Evolutionary conservation across 2,797 vertebrate species (phyloP).

Genomic region (Adelosebastes latens): DNA sequence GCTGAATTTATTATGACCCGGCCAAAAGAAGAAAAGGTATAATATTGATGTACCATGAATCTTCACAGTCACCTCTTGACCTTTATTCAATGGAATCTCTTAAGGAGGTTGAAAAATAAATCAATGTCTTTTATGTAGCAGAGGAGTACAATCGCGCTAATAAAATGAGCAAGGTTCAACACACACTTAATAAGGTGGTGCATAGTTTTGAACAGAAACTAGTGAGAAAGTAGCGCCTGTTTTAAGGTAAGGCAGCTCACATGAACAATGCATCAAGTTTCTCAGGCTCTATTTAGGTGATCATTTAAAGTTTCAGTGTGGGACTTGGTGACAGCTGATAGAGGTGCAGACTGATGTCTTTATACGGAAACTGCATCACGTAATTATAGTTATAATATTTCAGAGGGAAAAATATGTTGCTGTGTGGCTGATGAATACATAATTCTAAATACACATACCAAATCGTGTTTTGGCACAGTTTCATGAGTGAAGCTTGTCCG

Average conservation of each 20-base stretch:
- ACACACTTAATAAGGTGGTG: not conserved
- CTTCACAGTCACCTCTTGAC: conserved; percentile 63
- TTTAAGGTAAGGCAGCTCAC: not conserved
- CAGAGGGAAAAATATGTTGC: not conserved
- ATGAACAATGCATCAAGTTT: not conserved
- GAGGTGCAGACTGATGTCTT: not conserved
- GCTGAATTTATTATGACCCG: conserved; percentile 73
- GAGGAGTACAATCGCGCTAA: conserved; percentile 2
- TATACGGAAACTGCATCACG: not conserved
- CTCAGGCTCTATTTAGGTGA: not conserved
- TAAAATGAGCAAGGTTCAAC: conserved; percentile 15
- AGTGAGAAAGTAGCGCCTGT: not conserved
- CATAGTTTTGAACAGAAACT: not conserved
- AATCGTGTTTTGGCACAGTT: not conserved
- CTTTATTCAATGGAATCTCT: conserved; percentile 63
- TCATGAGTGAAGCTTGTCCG: not conserved
- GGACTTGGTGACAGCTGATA: not conserved
- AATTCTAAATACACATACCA: not conserved
- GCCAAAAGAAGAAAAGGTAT: conserved; percentile 50
- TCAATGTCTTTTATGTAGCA: conserved; percentile 54
- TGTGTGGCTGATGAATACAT: no score
- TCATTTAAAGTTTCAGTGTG: not conserved
- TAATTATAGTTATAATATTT: not conserved
- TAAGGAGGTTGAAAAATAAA: conserved; percentile 45
- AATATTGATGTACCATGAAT: conserved; percentile 71